These are phyloP conservation scores for Heteractis magnifica DNA, from an alignment of 92 coral and sea anemone genomes.

Conservation along the genomic window DNA sequence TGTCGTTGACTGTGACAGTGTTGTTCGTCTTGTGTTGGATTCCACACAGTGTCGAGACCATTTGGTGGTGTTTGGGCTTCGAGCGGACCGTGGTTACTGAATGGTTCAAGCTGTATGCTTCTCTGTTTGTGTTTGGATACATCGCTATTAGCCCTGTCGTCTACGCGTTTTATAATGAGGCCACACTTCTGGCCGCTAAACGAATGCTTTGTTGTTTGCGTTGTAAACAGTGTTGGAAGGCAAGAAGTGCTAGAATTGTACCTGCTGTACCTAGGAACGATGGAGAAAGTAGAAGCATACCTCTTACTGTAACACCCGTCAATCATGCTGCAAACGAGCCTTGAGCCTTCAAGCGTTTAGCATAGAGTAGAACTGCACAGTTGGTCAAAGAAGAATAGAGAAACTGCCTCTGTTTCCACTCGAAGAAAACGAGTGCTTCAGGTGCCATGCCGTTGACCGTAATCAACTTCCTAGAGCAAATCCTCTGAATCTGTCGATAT, in stretches of 20 bases:
- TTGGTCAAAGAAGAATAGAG: too few species aligned
- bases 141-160: slow-evolving; percentile 30
- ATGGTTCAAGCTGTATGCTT: not conserved
- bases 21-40: slow-evolving; percentile 50
- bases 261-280: not conserved
- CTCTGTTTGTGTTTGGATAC: slow-evolving; percentile 19
- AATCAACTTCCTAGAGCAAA: too few species aligned
- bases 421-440: too few species aligned
- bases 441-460: too few species aligned
- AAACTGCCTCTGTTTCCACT: too few species aligned
- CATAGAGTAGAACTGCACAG: too few species aligned
- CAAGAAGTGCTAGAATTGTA: not conserved
- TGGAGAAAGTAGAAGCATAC: not conserved
- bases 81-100: not conserved
- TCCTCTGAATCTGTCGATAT: too few species aligned
- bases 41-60: slow-evolving; percentile 25
- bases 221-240: not conserved
- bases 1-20: slow-evolving; percentile 24
- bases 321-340: not conserved
- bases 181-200: slow-evolving; percentile 15
- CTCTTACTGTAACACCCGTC: not conserved
- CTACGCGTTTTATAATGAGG: slow-evolving; percentile 23
- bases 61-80: slow-evolving; percentile 13
- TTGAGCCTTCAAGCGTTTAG: too few species aligned
- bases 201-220: slow-evolving; percentile 2